Percentiles rank a stretch among this genome's conserved stretches.
These are phyloP conservation scores for Cantharis lateralis DNA, from an alignment of 2,888 invertebrate genomes.

Conservation along the genomic window DNA sequence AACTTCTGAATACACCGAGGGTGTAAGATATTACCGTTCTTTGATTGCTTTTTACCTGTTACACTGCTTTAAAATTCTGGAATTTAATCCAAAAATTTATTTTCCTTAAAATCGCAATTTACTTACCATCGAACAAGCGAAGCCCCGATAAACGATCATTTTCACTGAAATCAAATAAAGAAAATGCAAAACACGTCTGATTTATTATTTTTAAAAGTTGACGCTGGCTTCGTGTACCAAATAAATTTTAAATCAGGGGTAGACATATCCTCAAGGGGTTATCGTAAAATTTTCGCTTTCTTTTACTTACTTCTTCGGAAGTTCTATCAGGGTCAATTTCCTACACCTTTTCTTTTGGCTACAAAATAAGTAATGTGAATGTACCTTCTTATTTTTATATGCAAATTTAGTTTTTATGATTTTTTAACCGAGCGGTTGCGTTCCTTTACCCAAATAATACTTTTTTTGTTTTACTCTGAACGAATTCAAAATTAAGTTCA, in stretches of 20 bases:
- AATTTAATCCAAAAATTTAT: background rate
- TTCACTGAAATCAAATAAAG: background rate
- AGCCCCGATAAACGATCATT: background rate
- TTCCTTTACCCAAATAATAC: background rate
- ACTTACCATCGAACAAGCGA: background rate
- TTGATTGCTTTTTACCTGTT: conserved; percentile 32
- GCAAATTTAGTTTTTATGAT: background rate
- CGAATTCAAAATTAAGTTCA: no score
- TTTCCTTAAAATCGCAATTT: background rate
- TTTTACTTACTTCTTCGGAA: background rate
- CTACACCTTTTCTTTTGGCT: background rate
- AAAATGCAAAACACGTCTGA: background rate
- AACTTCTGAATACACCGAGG: conserved; percentile 21
- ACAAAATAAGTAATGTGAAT: background rate
- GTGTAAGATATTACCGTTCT: conserved; percentile 23
- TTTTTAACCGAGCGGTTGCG: background rate
- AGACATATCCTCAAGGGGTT: background rate
- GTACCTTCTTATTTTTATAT: background rate
- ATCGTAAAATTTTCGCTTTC: background rate
- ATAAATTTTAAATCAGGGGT: background rate
- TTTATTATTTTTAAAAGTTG: background rate
- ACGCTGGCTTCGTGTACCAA: background rate
- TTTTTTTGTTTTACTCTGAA: no score
- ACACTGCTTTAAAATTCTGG: conserved; percentile 9
- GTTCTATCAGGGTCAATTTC: background rate